Percentiles rank a stretch among this genome's conserved stretches.
These are phyloP conservation scores for human DNA, from an alignment of 2,113 vertebrate genomes.

Conservation along the genomic window GRCh38 chr4:182230501-182231000, in stretches of 20 bases:
- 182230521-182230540: not conserved
- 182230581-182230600: rapidly evolving
- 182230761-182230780: not conserved
- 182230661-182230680: not conserved
- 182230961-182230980: not conserved
- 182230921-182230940: not conserved
- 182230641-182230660: not conserved
- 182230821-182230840: too few relatives aligned
- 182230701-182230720: not conserved
- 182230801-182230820: not conserved
- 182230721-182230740: slow-evolving; percentile 14
- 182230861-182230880: not conserved
- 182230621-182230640: not conserved
- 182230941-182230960: rapidly evolving
- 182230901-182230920: not conserved
- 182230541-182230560: not conserved
- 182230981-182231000: not conserved
- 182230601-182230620: not conserved
- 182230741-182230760: not conserved
- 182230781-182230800: not conserved
- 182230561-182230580: not conserved
- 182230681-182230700: not conserved
- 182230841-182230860: too few relatives aligned
- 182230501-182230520: not conserved
- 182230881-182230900: not conserved